A percentile compares a stretch with the other conserved stretches of the same genome.
These are phyloP conservation scores for Turritopsis rubra DNA, from an alignment of 30 jellyfish, hydroid and myxozoan species.

Conservation along the genomic window DNA sequence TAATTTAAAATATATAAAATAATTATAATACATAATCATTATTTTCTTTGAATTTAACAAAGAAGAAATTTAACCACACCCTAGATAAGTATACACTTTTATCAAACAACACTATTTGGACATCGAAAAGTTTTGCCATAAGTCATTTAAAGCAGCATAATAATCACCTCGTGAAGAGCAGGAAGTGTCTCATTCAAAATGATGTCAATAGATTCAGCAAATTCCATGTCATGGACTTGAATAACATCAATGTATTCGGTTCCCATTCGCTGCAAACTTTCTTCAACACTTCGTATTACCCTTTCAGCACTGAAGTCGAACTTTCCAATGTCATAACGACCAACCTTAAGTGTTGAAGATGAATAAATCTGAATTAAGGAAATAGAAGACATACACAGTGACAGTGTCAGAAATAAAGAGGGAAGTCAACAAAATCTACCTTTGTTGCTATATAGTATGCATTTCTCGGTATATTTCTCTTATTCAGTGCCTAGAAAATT, in stretches of 20 bases:
- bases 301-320: conserved; percentile 83
- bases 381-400: neutral
- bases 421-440: conserved; percentile 39
- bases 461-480: conserved; percentile 66
- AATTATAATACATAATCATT: too few species aligned
- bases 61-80: too few species aligned
- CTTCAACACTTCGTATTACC: conserved; percentile 62
- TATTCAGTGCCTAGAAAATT: conserved; percentile 55
- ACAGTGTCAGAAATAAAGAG: neutral
- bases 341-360: conserved; percentile 53
- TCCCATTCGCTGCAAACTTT: conserved; percentile 81
- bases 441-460: conserved; percentile 76
- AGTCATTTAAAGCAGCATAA: neutral
- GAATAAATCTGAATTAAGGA: too few species aligned
- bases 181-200: conserved; percentile 85
- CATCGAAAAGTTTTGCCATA: neutral
- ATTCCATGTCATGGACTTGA: conserved; percentile 88
- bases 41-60: too few species aligned
- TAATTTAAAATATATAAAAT: too few species aligned
- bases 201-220: conserved; percentile 72
- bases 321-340: conserved; percentile 75
- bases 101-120: neutral
- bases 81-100: too few species aligned
- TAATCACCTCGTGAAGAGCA: conserved; percentile 64
- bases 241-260: conserved; percentile 70